Base-by-base conservation (phyloP, 2,113 vertebrate species). In the Centropus bengalensis region DNA sequence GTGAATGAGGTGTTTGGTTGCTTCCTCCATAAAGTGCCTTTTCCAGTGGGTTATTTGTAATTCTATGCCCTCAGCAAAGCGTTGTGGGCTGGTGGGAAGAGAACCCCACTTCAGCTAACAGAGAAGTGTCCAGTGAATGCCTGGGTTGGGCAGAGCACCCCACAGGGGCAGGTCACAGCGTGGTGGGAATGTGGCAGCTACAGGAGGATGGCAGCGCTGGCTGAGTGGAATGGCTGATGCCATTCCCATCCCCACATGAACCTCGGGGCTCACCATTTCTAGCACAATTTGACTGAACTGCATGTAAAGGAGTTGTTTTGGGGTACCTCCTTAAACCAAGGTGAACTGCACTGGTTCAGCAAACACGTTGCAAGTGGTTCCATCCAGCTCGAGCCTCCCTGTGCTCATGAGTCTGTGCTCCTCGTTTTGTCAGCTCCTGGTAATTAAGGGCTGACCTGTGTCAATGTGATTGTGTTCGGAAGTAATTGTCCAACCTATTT, bases 121-220 rank as follows among this genome's bases (percentile, higher is more conserved):
- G n/a, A 82, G 63, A 32, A 68, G 24, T 21, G 27, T 47, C 54
- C 3, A 6, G 18, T 59, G 71, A 66, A 26, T 52, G 27, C 36
- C 47, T 60, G 24, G 0, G 38, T 60, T 62, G 1, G 5, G 28
- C 59, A 82, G 47, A 85, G 32, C 24, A n/a, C 12, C 1, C 14
- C 1, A 0, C 20, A 17, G 40, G 52, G 9, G 6, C 32, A 20
- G 20, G n/a, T 73, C n/a, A 24, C 2, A 0, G 14, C 1, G 1
- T 55, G 56, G 32, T 51, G n/a, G 49, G 36, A 36, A 13, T 2
- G 1, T 38, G 51, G 33, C 33, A 51, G 44, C 32, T 71, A 6
- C 27, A 16, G 40, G 2, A 49, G 63, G 56, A n/a, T 71, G 27
- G 84, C 12, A 11, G 26, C 40, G 40, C 32, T 54, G 52, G 55